Evolutionary conservation across 2,797 vertebrate species (phyloP), one percentile per base, ranked within the genome.

Genomic region (Microctenopoma lineatum): DNA sequence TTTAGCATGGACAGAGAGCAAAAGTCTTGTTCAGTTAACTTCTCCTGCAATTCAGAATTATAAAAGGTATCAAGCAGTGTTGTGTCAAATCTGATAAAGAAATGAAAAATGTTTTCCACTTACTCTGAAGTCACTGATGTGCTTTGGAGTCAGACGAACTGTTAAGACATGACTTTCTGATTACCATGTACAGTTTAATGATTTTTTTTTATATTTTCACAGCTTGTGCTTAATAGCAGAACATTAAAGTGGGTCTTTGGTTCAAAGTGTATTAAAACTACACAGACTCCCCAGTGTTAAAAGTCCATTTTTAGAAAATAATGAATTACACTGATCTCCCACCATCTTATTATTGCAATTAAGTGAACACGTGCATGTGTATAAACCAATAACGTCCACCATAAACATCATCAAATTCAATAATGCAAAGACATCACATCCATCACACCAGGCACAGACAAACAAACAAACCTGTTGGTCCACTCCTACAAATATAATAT

Each of bases 281-380:
- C 60, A 53, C 27, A 41, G 1, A 50, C 50, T 73, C 66, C 66
- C 53, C 7, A 5, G 52, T 57, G 51, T 29, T 76, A 18, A 12
- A 29, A 44, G 18, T 59, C 42, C 26, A n/a, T 45, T 63, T 74
- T 62, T 59, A 64, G 59, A 60, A 73, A 70, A 85, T 57, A 84
- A 87, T 87, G 80, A 66, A 66, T 89, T 68, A 84, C 1, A 6
- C 52, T 45, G 62, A 79, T 74, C 65, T 77, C 60, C 65, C 54
- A 62, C 57, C 53, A 64, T 84, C 47, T 74, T 70, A 66, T 63
- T 82, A 70, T 79, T 72, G 62, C 79, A 79, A 87, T 85, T 86
- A 86, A 50, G 59, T 41, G 77, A 85, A 83, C 72, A 82, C 84
- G 85, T 85, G 70, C 50, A 60, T 75, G 54, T 63, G 71, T 70